These are phyloP conservation scores for Palythoa grandiflora DNA, from an alignment of 92 coral and sea anemone genomes.

Conservation along the genomic window DNA sequence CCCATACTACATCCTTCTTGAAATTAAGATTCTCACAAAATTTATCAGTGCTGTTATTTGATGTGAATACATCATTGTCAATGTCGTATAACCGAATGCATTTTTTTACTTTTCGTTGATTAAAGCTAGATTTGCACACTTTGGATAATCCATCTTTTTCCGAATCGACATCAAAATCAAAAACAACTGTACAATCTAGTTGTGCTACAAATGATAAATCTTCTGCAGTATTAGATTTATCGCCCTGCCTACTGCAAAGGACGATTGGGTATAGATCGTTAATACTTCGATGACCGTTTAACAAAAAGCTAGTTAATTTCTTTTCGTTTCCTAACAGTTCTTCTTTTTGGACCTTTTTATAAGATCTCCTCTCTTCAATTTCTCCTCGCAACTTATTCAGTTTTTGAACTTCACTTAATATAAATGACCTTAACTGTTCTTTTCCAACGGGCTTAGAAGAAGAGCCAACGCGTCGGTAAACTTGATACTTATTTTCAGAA, in stretches of 20 bases:
- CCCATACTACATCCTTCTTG: slow-evolving; percentile 38
- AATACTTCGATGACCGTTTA: slow-evolving; percentile 29
- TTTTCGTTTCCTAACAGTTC: slow-evolving; percentile 24
- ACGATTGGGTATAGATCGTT: slow-evolving; percentile 27
- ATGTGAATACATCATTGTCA: slow-evolving; percentile 43
- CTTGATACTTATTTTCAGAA: slow-evolving; percentile 19
- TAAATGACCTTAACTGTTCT: background rate
- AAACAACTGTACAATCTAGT: slow-evolving; percentile 39
- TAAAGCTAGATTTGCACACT: slow-evolving; percentile 22
- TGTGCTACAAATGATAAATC: slow-evolving; percentile 46
- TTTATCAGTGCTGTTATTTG: slow-evolving; percentile 15
- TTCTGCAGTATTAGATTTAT: slow-evolving; percentile 3
- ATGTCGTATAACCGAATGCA: slow-evolving; percentile 32
- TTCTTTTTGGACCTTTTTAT: slow-evolving; percentile 14
- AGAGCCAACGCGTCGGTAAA: slow-evolving; percentile 35
- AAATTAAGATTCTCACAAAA: slow-evolving; percentile 39
- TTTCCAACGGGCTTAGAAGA: slow-evolving; percentile 27
- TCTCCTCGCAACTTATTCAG: background rate
- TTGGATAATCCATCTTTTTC: slow-evolving; percentile 35
- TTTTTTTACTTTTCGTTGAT: slow-evolving; percentile 33
- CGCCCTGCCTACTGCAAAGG: slow-evolving; percentile 37
- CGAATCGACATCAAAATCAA: slow-evolving; percentile 42
- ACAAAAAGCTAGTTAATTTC: slow-evolving; percentile 33
- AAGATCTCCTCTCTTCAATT: slow-evolving; percentile 23
- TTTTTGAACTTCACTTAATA: background rate